Base-by-base conservation (phyloP, 2,113 vertebrate species). In the Gadus chalcogrammus region DNA sequence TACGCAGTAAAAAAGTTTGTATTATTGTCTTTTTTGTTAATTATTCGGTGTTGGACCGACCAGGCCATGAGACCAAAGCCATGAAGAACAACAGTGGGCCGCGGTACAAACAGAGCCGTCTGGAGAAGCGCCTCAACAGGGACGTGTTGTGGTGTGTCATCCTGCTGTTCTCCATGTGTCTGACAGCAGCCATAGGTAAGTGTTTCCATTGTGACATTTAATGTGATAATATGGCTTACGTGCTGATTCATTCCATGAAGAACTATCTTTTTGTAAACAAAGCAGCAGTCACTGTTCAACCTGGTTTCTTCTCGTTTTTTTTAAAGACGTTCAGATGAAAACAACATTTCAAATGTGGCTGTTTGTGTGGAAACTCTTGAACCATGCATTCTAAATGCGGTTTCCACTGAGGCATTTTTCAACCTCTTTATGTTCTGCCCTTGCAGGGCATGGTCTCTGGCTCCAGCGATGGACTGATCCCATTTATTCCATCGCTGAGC, bases 1-100 rank as follows among this genome's bases (percentile, higher is more conserved):
- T 24, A 24, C 24, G 24, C 24, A 3, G 24, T 24, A 24, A 24
- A 24, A 24, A 24, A 24, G 6, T 35, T 35, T 35, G 31, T 5
- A 35, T 5, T 35, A 35, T 3, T 55, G 5, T 17, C 0, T 1
- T 58, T 58, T n/a, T n/a, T 58, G 55, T n/a, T 58, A 16, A n/a
- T 58, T 16, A 58, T 13, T 2, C 1, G 42, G 11, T 48, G 42
- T 48, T 48, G 8, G 42, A 67, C 38, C 64, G 7, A 64, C 16
- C 69, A 99, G 97, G 97, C 71, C 97, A 98, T 84, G 97, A 99
- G 87, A 99, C 97, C 66, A 99, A 99, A 92, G 93, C 96, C 5
- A 96, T 98, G 95, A 92, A 98, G 89, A 99, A 99, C 88, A 97
- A 98, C 84, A 94, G 89, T 0, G 95, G 95, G 0, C 94, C 94